Percentiles rank a stretch among this genome's conserved stretches.
Evolutionary conservation across 2,113 vertebrate genomes (phyloP).

Genomic region (Misgurnus anguillicaudatus): DNA sequence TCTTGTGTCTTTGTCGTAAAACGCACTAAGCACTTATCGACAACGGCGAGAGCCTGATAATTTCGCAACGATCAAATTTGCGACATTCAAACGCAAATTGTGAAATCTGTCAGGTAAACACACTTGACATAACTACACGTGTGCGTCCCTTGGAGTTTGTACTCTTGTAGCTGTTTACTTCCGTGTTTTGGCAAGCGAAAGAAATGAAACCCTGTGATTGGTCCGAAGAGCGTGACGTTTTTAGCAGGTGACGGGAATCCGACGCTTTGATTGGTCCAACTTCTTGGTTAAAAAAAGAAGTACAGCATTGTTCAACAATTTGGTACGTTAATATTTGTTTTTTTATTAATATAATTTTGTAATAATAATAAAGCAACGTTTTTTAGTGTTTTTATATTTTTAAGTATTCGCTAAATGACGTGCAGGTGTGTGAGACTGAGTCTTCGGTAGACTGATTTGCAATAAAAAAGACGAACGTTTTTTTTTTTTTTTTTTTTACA

Average conservation of each 20-base stretch:
- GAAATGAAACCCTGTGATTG: conserved; percentile 12
- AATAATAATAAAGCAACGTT: too few species aligned
- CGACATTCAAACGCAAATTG: not conserved
- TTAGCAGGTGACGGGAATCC: too few species aligned
- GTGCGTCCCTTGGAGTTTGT: not conserved
- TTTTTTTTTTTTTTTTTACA: too few species aligned
- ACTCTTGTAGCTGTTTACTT: conserved; percentile 32
- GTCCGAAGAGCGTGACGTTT: not conserved
- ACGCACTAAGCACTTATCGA: not conserved
- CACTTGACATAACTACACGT: not conserved
- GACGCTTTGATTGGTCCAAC: too few species aligned
- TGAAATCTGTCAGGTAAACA: not conserved
- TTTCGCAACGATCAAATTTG: not conserved
- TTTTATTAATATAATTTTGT: too few species aligned
- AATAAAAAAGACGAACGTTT: not conserved
- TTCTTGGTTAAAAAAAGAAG: too few species aligned
- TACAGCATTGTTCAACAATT: too few species aligned
- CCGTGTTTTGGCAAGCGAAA: conserved; percentile 26
- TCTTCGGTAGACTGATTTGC: not conserved
- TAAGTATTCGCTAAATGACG: too few species aligned
- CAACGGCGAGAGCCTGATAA: not conserved
- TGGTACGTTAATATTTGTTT: too few species aligned
- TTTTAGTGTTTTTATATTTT: too few species aligned
- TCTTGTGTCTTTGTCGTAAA: not conserved
- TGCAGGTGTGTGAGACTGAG: too few species aligned